Conservation (phyloP, 2,888 invertebrate species). For the Ganaspis brasiliensis region DNA sequence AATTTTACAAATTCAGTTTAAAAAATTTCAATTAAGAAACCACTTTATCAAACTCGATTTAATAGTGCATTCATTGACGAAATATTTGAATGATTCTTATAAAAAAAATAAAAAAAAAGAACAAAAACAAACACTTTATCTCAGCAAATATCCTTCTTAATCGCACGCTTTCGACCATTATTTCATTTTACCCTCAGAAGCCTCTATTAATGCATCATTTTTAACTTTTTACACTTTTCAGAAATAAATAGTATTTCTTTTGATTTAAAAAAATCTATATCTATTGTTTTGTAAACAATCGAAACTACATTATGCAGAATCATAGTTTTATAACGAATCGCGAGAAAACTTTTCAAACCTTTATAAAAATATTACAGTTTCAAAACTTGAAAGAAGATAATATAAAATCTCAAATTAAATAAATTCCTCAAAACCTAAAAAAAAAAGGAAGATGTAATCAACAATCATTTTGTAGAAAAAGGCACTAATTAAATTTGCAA, state of each 20-base stretch:
- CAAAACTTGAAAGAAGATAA: too few relatives aligned
- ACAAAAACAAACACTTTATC: too few relatives aligned
- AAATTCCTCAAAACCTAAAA: too few relatives aligned
- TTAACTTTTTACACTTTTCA: background rate
- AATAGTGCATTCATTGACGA: background rate
- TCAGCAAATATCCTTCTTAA: background rate
- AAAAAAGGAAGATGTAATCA: background rate
- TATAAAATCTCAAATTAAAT: too few relatives aligned
- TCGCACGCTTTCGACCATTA: background rate
- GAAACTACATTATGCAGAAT: background rate
- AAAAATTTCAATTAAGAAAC: background rate
- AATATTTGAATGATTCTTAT: background rate
- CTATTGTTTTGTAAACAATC: background rate
- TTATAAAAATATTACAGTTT: background rate
- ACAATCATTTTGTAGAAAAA: background rate
- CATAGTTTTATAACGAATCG: too few relatives aligned
- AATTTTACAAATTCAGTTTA: background rate
- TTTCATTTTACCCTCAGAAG: background rate
- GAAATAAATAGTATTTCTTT: conserved; percentile 24
- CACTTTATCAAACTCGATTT: background rate
- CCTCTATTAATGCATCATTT: conserved; percentile 23
- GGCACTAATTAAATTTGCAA: conserved; percentile 3
- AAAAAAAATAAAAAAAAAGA: background rate
- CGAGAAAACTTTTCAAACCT: background rate
- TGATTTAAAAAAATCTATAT: conserved; percentile 9